Evolutionary conservation across 2,797 vertebrate genomes (phyloP), one percentile per base, ranked within the genome.

Genomic region (Bradypus variegatus): DNA sequence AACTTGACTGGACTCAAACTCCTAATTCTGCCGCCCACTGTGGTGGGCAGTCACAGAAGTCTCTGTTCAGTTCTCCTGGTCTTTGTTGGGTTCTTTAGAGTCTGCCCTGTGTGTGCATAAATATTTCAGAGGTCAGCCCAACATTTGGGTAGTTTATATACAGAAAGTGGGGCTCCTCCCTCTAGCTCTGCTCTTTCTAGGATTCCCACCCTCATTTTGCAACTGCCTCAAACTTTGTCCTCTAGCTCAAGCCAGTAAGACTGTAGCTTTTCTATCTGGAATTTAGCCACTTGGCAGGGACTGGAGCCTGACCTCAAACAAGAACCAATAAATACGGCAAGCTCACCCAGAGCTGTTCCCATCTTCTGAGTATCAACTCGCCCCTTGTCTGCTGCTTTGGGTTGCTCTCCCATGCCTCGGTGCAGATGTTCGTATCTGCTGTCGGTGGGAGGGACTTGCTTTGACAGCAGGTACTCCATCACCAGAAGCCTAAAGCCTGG

Each of bases 101-200:
- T 70, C n/a, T 7, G 36, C 25, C 31, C 41, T 5, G 4, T 29
- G 31, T 1, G 0, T 19, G 16, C 12, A 4, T n/a, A n/a, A n/a
- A n/a, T 18, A 55, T n/a, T 90, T 41, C 72, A 41, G 58, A 72
- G 50, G 18, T 76, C 33, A n/a, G 67, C 48, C 75, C 72, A 18
- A 58, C 6, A 41, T 73, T 21, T 38, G 62, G 10, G 50, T 21
- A 64, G n/a, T 70, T 53, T 48, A 36, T n/a, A 9, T 36, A 12
- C 14, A 79, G 65, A 70, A 64, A 45, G 19, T 38, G 16, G 65
- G 48, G 33, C 69, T 65, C 18, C 8, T 67, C 62, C 21, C 64
- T 48, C 41, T 58, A n/a, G 53, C 65, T 45, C 5, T 48, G 55
- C 36, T 81, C 70, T 53, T 65, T 82, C 58, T 72, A 33, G 58